Conservation (phyloP, 2,113 vertebrate species). For the Cyanoderma ruficeps region DNA sequence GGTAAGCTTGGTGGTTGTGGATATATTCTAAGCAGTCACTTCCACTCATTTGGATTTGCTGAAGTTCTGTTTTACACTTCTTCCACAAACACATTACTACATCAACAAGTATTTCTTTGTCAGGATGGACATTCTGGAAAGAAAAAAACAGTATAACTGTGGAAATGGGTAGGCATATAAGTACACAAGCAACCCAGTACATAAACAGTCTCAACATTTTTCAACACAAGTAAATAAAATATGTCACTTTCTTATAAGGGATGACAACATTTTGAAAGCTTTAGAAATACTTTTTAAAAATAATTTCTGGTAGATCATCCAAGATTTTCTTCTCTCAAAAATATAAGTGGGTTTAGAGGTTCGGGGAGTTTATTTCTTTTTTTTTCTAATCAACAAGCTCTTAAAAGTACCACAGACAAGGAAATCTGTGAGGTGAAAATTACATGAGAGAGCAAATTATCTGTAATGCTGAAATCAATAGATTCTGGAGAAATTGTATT, state of each 20-base stretch:
- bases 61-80: constrained; percentile 80
- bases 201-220: background rate
- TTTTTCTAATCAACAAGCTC: background rate
- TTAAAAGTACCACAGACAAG: background rate
- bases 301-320: background rate
- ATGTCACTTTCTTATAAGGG: background rate
- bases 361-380: background rate
- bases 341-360: background rate
- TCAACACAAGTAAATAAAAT: background rate
- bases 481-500: background rate
- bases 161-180: background rate
- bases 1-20: constrained; percentile 69
- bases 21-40: constrained; percentile 61
- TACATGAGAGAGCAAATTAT: background rate
- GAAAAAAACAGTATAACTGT: background rate
- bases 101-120: constrained; percentile 82
- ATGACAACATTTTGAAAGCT: background rate
- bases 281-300: background rate
- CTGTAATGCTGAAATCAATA: background rate
- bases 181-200: background rate
- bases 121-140: constrained; percentile 78
- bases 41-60: constrained; percentile 59
- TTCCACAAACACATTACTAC: constrained; percentile 84
- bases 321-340: background rate
- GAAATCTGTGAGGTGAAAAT: background rate